These are phyloP conservation scores for Diogma glabrata DNA, from an alignment of 2,888 invertebrate species.

Conservation along the genomic window DNA sequence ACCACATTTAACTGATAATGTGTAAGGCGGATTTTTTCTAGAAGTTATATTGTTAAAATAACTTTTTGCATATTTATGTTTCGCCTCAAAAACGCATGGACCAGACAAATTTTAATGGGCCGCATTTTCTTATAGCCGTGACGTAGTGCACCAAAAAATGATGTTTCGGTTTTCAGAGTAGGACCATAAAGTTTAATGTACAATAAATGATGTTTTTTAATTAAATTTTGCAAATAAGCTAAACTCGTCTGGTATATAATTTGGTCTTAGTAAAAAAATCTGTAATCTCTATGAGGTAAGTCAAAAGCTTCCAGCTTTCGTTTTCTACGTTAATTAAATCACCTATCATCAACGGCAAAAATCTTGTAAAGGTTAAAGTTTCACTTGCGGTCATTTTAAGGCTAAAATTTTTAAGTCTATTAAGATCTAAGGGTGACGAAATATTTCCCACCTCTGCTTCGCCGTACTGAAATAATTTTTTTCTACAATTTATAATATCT, in stretches of 20 bases:
- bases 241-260: constrained; percentile 13
- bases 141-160: constrained; percentile 16
- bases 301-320: constrained; percentile 16
- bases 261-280: constrained; percentile 13
- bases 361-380: constrained; percentile 16
- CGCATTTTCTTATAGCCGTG: constrained; percentile 15
- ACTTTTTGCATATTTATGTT: not conserved
- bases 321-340: constrained; percentile 17
- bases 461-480: constrained; percentile 19
- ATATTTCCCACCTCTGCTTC: constrained; percentile 13
- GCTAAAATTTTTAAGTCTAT: constrained; percentile 16
- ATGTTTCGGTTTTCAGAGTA: constrained; percentile 17
- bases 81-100: too few relatives aligned
- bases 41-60: not conserved
- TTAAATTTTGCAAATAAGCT: constrained; percentile 12
- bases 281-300: constrained; percentile 13
- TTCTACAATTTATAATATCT: too few relatives aligned
- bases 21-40: not conserved
- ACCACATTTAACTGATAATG: not conserved
- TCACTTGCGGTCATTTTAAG: constrained; percentile 20
- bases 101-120: constrained; percentile 14
- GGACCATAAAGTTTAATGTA: constrained; percentile 15
- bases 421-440: constrained; percentile 10
- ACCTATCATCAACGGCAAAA: constrained; percentile 18
- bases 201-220: constrained; percentile 13